phyloP scores from a whole-genome alignment of 2,888 invertebrate genomes.

The Alitta virens region DNA sequence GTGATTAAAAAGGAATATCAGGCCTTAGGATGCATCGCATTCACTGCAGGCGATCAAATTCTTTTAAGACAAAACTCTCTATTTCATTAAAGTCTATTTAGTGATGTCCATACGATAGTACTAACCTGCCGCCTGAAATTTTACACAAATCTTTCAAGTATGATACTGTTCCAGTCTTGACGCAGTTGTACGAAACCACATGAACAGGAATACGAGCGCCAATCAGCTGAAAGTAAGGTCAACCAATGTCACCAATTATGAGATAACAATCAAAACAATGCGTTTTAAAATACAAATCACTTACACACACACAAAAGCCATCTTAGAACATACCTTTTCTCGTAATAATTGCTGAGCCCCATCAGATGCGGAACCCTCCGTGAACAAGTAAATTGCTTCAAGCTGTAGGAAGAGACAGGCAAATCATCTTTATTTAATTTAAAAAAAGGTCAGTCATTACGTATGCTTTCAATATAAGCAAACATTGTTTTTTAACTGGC shows the following conservation, averaged over 20 bases:
- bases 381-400: slow-evolving; percentile 54
- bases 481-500: no score
- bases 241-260: neutral
- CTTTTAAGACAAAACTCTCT: slow-evolving; percentile 1
- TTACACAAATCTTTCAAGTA: slow-evolving; percentile 46
- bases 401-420: no score
- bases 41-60: no score
- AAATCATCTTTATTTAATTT: no score
- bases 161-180: slow-evolving; percentile 43
- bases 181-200: slow-evolving; percentile 54
- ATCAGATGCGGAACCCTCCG: slow-evolving; percentile 52
- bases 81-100: neutral
- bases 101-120: neutral
- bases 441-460: no score
- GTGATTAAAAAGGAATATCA: no score
- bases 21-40: no score
- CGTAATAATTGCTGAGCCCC: slow-evolving; percentile 49
- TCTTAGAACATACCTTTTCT: slow-evolving; percentile 46
- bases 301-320: no score
- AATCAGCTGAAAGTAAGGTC: slow-evolving; percentile 22
- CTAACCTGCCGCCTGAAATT: slow-evolving; percentile 50
- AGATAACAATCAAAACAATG: neutral
- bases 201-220: slow-evolving; percentile 45
- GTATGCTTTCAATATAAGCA: no score
- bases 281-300: no score